Evolutionary conservation across 2,113 vertebrate species (phyloP), one percentile per base, ranked within the genome.

Genomic region (Centropus bengalensis): DNA sequence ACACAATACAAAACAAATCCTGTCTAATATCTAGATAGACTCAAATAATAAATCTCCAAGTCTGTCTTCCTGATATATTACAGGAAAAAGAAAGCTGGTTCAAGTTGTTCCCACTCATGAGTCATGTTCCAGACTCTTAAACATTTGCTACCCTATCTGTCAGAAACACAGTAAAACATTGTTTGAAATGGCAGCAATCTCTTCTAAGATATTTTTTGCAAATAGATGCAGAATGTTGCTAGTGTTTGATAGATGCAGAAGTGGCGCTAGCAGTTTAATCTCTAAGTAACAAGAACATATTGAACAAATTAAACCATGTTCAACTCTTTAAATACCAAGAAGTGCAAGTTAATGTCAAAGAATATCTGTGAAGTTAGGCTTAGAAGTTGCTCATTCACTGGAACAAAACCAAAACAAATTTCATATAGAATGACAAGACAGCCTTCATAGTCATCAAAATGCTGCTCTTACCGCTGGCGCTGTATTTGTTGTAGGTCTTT

Each of bases 401-500:
- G 36, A 88, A 86, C 22, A 3, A 73, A 68, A 91, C 14, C 17
- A 47, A 83, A 76, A 55, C 19, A 60, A 81, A 59, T 18, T 33
- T 20, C 0, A 0, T 33, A 4, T 45, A 54, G 45, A 47, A 20
- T 3, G 26, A 76, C 44, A 26, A 42, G 27, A 28, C 21, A 28
- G 28, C 12, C 26, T 71, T 27, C 5, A 30, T 2, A 14, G 32
- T 32, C 14, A 38, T 32, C 14, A 38, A 20, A 47, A 79, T 8
- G 10, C 44, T 9, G 27, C 63, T 90, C 98, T 98, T 97, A 99
- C 99, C 97, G 98, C 98, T 64, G 99, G 99, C 36, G 99, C 98
- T 14, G 99, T 97, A 80, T 99, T 99, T 81, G 98, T 99, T 86
- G 98, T 97, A 27, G 99, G 99, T 95, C 99, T 98, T 94, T 99